A percentile compares a stretch with the other conserved stretches of the same genome.
These are phyloP conservation scores for Polypedilum vanderplanki DNA, from an alignment of 1,140 invertebrate species.

Conservation along the genomic window DNA sequence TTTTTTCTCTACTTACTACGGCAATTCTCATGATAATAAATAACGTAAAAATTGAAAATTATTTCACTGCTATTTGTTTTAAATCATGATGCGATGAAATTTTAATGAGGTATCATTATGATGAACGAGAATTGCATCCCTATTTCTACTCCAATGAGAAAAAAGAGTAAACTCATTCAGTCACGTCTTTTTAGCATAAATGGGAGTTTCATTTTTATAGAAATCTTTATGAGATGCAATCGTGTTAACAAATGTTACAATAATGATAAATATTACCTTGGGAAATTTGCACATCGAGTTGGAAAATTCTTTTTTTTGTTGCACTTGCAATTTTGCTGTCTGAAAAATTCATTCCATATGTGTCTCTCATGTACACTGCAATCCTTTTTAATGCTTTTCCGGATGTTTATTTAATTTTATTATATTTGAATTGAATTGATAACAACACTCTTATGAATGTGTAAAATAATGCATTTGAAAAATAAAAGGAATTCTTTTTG, in stretches of 20 bases:
- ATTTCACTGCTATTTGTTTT: not conserved
- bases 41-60: too few species aligned
- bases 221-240: not conserved
- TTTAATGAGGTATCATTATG: not conserved
- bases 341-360: not conserved
- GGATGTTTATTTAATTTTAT: slow-evolving; percentile 20
- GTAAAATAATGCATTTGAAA: too few species aligned
- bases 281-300: not conserved
- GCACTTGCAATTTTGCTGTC: too few species aligned
- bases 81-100: not conserved
- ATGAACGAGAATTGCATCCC: too few species aligned
- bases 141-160: too few species aligned
- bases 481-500: too few species aligned
- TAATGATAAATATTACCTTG: slow-evolving; percentile 6
- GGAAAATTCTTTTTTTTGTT: not conserved
- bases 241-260: not conserved
- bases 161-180: not conserved
- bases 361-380: not conserved
- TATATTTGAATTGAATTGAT: not conserved
- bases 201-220: not conserved
- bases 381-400: not conserved
- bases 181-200: not conserved
- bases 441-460: too few species aligned
- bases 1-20: not conserved
- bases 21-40: too few species aligned